These are phyloP conservation scores for Mustela nigripes DNA, from an alignment of 2,113 vertebrate genomes.

Conservation along the genomic window DNA sequence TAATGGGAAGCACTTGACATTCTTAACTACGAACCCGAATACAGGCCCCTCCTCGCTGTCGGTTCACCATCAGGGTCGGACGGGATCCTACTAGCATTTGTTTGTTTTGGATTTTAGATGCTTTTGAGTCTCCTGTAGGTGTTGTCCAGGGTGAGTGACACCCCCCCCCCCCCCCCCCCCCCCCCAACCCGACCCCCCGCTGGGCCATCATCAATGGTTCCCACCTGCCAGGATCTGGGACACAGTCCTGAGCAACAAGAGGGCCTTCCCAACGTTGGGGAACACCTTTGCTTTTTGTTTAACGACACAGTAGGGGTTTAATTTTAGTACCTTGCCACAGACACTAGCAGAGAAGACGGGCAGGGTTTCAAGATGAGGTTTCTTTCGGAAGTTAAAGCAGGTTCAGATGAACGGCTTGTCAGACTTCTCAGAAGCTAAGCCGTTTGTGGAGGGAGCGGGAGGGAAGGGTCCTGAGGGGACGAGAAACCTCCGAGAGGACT, in stretches of 20 bases:
- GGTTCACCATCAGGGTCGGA: neutral
- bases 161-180: too few species aligned
- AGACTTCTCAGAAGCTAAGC: neutral
- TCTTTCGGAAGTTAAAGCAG: neutral
- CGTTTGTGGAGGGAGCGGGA: neutral
- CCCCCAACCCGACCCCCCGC: accelerated
- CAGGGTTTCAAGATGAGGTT: neutral
- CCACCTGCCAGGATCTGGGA: too few species aligned
- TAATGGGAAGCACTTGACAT: neutral
- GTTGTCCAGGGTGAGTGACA: neutral
- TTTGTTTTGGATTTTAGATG: neutral
- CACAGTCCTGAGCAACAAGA: neutral
- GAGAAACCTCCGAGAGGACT: neutral
- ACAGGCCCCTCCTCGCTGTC: neutral
- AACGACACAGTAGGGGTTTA: neutral
- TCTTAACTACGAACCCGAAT: neutral
- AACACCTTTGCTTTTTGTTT: neutral
- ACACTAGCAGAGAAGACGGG: neutral
- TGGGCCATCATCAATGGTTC: accelerated
- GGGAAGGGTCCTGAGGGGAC: neutral
- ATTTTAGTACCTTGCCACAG: neutral
- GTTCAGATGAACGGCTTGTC: neutral
- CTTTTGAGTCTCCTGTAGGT: neutral
- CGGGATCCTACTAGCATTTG: neutral
- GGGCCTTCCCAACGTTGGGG: neutral